These are phyloP conservation scores for Trichogramma pretiosum DNA, from an alignment of 1,140 invertebrate genomes.

Conservation along the genomic window DNA sequence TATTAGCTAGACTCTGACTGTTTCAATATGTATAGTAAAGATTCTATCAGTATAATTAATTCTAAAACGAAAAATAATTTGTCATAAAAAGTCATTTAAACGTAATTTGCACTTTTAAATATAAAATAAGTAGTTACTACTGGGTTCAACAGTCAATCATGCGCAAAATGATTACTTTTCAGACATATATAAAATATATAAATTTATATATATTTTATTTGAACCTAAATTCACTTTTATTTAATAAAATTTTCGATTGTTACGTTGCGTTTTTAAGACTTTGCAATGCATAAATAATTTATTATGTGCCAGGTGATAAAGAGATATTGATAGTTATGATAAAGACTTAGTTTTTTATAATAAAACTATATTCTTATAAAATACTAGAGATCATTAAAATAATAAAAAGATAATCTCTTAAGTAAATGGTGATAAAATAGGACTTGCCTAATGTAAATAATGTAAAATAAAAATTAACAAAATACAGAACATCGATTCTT, in stretches of 20 bases:
- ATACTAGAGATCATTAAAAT: slow-evolving; percentile 22
- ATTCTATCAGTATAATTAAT: too few relatives aligned
- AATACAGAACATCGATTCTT: slow-evolving; percentile 16
- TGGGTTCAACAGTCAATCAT: slow-evolving; percentile 30
- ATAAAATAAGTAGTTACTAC: slow-evolving; percentile 24
- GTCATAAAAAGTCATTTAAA: slow-evolving; percentile 4
- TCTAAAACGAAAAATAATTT: slow-evolving; percentile 2
- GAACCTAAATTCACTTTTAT: too few relatives aligned
- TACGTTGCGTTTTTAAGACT: slow-evolving; percentile 31
- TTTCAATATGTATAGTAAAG: too few relatives aligned
- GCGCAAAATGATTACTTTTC: too few relatives aligned
- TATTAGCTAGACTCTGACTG: too few relatives aligned
- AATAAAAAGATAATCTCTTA: slow-evolving; percentile 9
- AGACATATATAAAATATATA: too few relatives aligned
- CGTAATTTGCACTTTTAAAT: slow-evolving; percentile 11
- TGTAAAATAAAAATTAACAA: slow-evolving; percentile 34
- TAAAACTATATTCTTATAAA: slow-evolving; percentile 45
- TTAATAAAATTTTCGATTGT: slow-evolving; percentile 23
- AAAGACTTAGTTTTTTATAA: slow-evolving; percentile 46
- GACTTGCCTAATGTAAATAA: slow-evolving; percentile 43
- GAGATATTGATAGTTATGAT: slow-evolving; percentile 34
- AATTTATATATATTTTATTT: too few relatives aligned
- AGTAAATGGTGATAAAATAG: slow-evolving; percentile 29
- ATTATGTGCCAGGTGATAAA: slow-evolving; percentile 24
- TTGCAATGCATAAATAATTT: too few relatives aligned